These are phyloP conservation scores for Odocoileus hemionus DNA, from an alignment of 2,113 vertebrate genomes.

Conservation along the genomic window DNA sequence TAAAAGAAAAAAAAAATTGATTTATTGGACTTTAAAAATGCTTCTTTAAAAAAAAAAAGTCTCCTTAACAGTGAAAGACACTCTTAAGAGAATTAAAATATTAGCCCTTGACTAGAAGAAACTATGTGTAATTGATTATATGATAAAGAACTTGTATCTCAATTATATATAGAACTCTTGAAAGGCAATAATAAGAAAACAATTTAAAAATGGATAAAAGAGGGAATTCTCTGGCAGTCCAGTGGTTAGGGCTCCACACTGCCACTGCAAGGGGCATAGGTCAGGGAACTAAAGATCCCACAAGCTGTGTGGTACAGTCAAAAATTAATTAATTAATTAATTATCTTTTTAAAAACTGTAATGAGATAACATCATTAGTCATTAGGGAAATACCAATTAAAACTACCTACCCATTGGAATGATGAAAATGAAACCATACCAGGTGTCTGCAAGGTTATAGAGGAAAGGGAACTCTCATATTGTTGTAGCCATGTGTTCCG, in stretches of 20 bases:
- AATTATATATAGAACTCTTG: not conserved
- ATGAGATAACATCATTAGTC: not conserved
- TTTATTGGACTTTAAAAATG: not conserved
- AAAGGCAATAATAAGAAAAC: not conserved
- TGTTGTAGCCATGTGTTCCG: rapidly evolving
- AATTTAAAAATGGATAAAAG: not conserved
- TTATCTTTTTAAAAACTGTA: not conserved
- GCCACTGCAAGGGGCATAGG: not conserved
- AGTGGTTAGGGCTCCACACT: not conserved
- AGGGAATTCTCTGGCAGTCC: not conserved
- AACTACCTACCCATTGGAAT: not conserved
- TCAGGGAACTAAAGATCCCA: not conserved
- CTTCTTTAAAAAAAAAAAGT: not conserved
- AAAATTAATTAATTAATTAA: not conserved
- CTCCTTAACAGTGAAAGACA: not conserved
- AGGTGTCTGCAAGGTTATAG: not conserved
- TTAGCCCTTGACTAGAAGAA: not conserved
- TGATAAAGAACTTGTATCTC: not conserved
- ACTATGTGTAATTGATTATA: not conserved
- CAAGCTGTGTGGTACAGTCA: not conserved
- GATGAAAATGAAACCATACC: not conserved
- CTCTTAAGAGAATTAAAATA: not conserved
- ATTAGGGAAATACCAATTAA: not conserved
- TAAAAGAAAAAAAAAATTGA: not conserved
- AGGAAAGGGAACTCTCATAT: not conserved